Conservation (phyloP, 2,113 vertebrate genomes). For the Apus apus region DNA sequence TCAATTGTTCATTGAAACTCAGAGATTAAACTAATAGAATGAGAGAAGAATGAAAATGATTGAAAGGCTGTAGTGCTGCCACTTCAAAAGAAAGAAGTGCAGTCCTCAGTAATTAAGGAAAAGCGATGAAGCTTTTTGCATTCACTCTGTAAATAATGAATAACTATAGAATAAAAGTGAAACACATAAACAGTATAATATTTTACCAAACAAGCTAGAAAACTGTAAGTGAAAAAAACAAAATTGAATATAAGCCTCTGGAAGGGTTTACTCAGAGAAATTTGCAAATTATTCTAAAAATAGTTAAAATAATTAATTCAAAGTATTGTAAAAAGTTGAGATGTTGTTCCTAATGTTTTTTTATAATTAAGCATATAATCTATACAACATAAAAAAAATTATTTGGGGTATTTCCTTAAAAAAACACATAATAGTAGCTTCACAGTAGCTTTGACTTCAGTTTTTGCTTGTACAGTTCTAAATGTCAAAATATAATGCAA, state of each 20-base stretch:
- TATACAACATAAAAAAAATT: background rate
- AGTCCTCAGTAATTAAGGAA: background rate
- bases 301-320: background rate
- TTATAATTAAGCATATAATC: background rate
- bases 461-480: background rate
- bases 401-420: background rate
- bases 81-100: background rate
- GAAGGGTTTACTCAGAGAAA: background rate
- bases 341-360: background rate
- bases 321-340: background rate
- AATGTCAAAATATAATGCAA: background rate
- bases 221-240: background rate
- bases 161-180: background rate
- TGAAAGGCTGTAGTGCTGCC: background rate
- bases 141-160: background rate
- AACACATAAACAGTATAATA: background rate
- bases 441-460: background rate
- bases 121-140: background rate
- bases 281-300: background rate
- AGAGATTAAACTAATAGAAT: background rate
- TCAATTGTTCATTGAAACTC: background rate
- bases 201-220: background rate
- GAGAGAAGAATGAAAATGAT: background rate
- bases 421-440: background rate
- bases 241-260: background rate